These are phyloP conservation scores for Coleophora flavipennella DNA, from an alignment of 2,888 invertebrate genomes.

Conservation along the genomic window DNA sequence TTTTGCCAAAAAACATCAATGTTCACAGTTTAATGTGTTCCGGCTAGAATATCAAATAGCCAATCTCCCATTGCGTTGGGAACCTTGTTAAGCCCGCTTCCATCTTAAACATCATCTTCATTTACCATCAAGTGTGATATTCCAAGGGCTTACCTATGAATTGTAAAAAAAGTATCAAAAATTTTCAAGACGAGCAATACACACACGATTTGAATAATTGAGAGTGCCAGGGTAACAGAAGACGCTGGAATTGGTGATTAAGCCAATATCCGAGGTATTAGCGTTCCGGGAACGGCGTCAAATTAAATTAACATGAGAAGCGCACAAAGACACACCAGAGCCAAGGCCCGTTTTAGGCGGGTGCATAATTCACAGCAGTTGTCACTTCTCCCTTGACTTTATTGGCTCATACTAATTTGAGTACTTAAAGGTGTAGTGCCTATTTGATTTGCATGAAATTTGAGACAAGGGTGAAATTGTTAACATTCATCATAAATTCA, in stretches of 20 bases:
- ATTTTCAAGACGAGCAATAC: conserved; percentile 10
- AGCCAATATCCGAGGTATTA: conserved; percentile 34
- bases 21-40: too few species aligned
- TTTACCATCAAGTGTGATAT: too few species aligned
- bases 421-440: not conserved
- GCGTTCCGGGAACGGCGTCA: conserved; percentile 31
- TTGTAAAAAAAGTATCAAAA: too few species aligned
- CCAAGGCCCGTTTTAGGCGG: conserved; percentile 20
- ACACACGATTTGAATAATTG: conserved; percentile 35
- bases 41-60: too few species aligned
- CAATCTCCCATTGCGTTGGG: too few species aligned
- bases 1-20: too few species aligned
- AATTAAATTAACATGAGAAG: conserved; percentile 57
- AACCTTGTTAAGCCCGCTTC: too few species aligned
- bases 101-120: too few species aligned
- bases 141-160: too few species aligned
- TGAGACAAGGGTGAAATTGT: too few species aligned
- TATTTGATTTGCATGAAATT: not conserved
- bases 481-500: too few species aligned
- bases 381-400: conserved; percentile 24
- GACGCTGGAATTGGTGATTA: conserved; percentile 26
- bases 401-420: conserved; percentile 28
- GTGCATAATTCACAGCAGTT: conserved; percentile 35
- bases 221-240: conserved; percentile 22
- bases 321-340: conserved; percentile 32